These are phyloP conservation scores for Montipora sp. DNA, from an alignment of 64 coral and sea anemone species.

Conservation along the genomic window DNA sequence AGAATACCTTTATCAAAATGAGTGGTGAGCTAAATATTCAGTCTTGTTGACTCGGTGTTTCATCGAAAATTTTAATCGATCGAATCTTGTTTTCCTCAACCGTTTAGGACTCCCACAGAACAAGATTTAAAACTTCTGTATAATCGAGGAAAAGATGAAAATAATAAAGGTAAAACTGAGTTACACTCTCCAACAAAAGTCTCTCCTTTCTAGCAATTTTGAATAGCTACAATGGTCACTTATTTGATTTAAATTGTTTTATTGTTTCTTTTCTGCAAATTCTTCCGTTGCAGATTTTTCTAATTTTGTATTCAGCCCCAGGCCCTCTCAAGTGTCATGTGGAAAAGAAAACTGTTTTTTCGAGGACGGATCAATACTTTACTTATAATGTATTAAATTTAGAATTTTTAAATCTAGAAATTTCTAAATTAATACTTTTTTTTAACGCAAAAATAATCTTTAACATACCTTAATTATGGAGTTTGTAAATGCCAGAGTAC, in stretches of 20 bases:
- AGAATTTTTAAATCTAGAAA: not conserved
- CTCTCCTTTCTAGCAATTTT: too few relatives aligned
- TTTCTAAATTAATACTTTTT: not conserved
- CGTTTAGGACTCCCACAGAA: slow-evolving; percentile 64
- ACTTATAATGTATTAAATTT: not conserved
- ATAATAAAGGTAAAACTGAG: not conserved
- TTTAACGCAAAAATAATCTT: too few relatives aligned
- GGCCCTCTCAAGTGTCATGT: not conserved
- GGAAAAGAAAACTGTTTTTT: slow-evolving; percentile 45
- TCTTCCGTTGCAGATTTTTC: slow-evolving; percentile 9
- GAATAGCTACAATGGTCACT: too few relatives aligned
- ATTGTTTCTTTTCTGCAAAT: not conserved
- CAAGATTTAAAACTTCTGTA: slow-evolving; percentile 54
- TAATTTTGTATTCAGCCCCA: slow-evolving; percentile 8
- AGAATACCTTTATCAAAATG: slow-evolving; percentile 39
- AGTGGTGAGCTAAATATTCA: slow-evolving; percentile 21
- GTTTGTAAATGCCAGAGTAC: too few relatives aligned
- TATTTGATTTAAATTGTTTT: not conserved
- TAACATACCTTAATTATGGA: too few relatives aligned
- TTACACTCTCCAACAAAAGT: too few relatives aligned
- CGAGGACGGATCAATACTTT: slow-evolving; percentile 38
- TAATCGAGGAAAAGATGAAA: not conserved
- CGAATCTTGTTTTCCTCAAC: not conserved
- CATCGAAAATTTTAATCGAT: not conserved
- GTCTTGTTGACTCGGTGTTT: not conserved